These are phyloP conservation scores for Myrmophylax atrothorax DNA, from an alignment of 2,113 vertebrate species.

Conservation along the genomic window DNA sequence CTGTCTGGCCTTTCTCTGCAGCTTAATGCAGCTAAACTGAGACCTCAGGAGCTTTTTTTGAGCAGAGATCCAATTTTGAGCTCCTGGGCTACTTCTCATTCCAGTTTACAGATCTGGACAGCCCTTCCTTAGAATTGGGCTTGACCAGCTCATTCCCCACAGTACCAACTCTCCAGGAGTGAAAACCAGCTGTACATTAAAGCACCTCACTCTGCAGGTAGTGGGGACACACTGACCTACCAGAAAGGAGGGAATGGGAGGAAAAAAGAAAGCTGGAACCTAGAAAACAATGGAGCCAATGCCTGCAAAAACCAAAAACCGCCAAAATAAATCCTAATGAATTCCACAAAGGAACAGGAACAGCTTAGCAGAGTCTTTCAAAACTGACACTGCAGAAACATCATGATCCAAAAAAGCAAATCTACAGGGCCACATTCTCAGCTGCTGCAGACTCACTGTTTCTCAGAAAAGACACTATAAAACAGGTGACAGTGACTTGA, in stretches of 20 bases:
- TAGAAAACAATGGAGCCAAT: too few relatives aligned
- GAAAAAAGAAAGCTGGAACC: too few relatives aligned
- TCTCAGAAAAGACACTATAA: too few relatives aligned
- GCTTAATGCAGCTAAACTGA: neutral
- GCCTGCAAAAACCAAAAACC: too few relatives aligned
- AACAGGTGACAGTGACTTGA: too few relatives aligned
- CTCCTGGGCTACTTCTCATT: neutral
- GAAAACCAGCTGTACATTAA: neutral
- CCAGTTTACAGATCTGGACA: fast-evolving
- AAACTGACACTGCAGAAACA: too few relatives aligned
- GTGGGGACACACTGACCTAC: neutral
- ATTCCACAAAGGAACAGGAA: too few relatives aligned
- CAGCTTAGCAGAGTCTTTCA: too few relatives aligned
- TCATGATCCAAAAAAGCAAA: too few relatives aligned
- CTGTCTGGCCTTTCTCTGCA: neutral
- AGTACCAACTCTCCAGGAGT: neutral
- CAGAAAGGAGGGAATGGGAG: neutral
- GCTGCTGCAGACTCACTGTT: too few relatives aligned
- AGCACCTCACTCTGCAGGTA: neutral
- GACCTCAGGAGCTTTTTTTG: neutral
- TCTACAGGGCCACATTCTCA: too few relatives aligned
- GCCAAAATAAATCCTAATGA: too few relatives aligned
- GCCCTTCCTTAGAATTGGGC: neutral
- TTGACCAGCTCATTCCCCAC: neutral
- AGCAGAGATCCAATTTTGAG: neutral